Base-by-base conservation (phyloP, 2,797 vertebrate species). In the Bovichtus variegatus region DNA sequence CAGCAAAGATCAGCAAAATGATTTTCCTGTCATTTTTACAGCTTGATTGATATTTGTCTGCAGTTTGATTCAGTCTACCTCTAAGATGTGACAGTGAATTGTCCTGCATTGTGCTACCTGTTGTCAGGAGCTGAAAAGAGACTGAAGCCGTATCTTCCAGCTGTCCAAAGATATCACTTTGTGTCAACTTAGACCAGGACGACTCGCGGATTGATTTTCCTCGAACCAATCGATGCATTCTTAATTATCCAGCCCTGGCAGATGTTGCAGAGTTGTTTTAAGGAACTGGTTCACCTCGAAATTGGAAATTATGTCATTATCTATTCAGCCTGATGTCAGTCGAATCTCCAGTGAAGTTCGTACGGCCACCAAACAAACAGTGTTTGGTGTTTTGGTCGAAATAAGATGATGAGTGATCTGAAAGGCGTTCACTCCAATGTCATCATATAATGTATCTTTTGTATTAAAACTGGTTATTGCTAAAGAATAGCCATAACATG, bases 201-300 rank as follows among this genome's bases (percentile, higher is more conserved):
- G 88, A 94, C 81, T 50, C 67, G 70, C 27, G 57, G 77, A 92
- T 94, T 85, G 93, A 94, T 92, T 92, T 90, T 73, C 64, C 65
- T 70, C 67, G 19, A 59, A 59, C 78, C 6, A 82, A 92, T 94
- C 90, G 38, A 94, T 94, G 86, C 18, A 6, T 85, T 87, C 70
- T 67, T 83, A 80, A 89, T 84, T 76, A 70, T 74, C 75, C 82
- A 40, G 64, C 70, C 57, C 55, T 57, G 64, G 74, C 77, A 70
- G 66, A 85, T n/a, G 18, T 27, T 71, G 62, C 78, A 44, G 40
- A 72, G 69, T 58, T 80, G 84, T 88, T 87, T 85, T 73, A 85
- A 84, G 85, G 78, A 87, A 78, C 71, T 67, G 59, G 59, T 68
- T 86, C 46, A 74, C 74, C 70, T 78, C 74, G 46, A 43, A 71